These are phyloP conservation scores for Arnoldichthys spilopterus DNA, from an alignment of 2,797 vertebrate genomes.

Conservation along the genomic window DNA sequence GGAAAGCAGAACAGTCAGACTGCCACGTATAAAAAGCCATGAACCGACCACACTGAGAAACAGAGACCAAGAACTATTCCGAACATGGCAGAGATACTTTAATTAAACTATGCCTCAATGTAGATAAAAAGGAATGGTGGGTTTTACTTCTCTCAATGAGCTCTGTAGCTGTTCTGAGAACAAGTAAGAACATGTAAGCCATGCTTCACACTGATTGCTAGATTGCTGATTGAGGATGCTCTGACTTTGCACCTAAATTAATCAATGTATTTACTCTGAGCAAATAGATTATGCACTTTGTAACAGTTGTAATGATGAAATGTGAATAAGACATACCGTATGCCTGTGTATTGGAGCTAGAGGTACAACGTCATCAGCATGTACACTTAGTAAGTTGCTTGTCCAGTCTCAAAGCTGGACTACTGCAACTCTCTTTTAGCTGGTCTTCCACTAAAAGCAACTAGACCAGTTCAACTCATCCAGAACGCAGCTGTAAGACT, in stretches of 20 bases:
- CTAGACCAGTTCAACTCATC: too few relatives aligned
- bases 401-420: too few relatives aligned
- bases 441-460: too few relatives aligned
- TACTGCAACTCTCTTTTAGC: too few relatives aligned
- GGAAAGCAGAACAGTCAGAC: neutral
- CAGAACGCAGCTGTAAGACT: too few relatives aligned
- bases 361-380: too few relatives aligned
- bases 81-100: neutral
- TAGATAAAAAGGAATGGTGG: neutral
- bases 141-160: neutral
- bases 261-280: neutral
- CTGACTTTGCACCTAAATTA: neutral
- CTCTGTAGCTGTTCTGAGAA: neutral
- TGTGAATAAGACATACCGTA: too few relatives aligned
- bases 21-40: neutral
- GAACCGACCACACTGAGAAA: neutral
- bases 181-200: slow-evolving; percentile 16
- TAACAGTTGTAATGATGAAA: too few relatives aligned
- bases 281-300: too few relatives aligned
- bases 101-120: neutral
- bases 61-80: neutral
- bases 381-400: too few relatives aligned
- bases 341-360: too few relatives aligned
- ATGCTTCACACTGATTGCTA: neutral
- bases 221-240: neutral